Evolutionary conservation across 2,113 vertebrate genomes (phyloP), one percentile per base, ranked within the genome.

Genomic region (Nothocercus nigrocapillus): DNA sequence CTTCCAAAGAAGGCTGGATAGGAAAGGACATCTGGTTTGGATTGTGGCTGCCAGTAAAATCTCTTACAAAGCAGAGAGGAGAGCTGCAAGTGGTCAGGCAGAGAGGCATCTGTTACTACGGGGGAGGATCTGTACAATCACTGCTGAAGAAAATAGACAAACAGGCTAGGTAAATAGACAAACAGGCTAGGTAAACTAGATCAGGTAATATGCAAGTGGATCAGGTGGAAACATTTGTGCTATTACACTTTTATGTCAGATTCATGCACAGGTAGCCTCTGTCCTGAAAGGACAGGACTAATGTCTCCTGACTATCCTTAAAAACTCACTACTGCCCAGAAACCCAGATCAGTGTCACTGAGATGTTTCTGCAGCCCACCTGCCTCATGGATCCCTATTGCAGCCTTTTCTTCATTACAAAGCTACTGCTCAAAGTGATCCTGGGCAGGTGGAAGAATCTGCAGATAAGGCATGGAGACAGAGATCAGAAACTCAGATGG

Each of bases 1-100:
- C 93, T 95, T 97, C 89, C 96, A 97, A 91, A 91, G 95, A 93
- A 91, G 93, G 73, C 91, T 94, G 95, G 38, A 30, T 95, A 92
- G 83, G 83, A 91, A 94, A 77, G 70, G 66, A 92, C 96, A 97
- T 97, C 94, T 96, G 96, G 38, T 92, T 97, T 68, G 77, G 74
- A 93, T 95, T 96, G 89, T 75, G 83, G 81, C 72, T 90, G 77
- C 95, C 95, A 78, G 94, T 94, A 93, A 95, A 93, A 95, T 84
- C 58, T 91, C 86, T 73, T 94, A 89, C 13, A 70, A 90, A 94
- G 83, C 66, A 87, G 58, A 68, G 70, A 91, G 89, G 74, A 84
- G 77, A 85, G 45, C 66, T 96, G 84, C 89, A 89, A 95, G 89
- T 87, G 47, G 74, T 82, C 83, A 87, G 91, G 47, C 62, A 93